phyloP scores from a whole-genome alignment of 2,113 vertebrate species.

The Butorides virescens region DNA sequence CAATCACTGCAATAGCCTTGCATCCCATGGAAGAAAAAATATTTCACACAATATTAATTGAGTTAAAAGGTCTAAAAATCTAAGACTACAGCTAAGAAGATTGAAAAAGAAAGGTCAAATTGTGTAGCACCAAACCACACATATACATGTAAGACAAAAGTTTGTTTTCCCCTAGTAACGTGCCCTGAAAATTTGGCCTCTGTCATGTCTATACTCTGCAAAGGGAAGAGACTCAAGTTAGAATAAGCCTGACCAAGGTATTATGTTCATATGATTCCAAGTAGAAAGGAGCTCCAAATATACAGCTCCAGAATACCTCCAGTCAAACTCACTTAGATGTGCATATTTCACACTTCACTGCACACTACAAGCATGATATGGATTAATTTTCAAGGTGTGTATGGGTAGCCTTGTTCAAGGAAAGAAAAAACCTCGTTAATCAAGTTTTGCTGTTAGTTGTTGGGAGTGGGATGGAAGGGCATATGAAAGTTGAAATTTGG shows the following conservation, averaged over 20 bases:
- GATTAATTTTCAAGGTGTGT: background rate
- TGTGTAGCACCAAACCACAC: background rate
- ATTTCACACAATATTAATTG: background rate
- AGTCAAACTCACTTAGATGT: background rate
- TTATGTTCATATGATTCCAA: background rate
- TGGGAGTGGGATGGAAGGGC: background rate
- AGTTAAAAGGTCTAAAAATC: background rate
- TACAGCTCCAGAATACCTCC: background rate
- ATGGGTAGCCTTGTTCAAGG: background rate
- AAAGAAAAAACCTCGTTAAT: background rate
- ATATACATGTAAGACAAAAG: background rate
- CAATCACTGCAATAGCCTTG: background rate
- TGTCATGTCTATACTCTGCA: accelerated
- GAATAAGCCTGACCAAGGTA: background rate
- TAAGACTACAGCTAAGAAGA: background rate
- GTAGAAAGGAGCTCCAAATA: background rate
- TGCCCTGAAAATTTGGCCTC: background rate
- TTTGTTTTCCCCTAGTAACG: background rate
- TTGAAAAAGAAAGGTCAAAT: background rate
- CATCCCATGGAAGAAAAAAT: background rate
- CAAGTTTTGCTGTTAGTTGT: background rate
- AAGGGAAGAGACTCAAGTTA: background rate
- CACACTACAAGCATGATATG: background rate
- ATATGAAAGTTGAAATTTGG: background rate
- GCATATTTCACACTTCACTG: background rate